Base-by-base conservation (phyloP, 2,113 vertebrate species). In the Paracanthobrama guichenoti region DNA sequence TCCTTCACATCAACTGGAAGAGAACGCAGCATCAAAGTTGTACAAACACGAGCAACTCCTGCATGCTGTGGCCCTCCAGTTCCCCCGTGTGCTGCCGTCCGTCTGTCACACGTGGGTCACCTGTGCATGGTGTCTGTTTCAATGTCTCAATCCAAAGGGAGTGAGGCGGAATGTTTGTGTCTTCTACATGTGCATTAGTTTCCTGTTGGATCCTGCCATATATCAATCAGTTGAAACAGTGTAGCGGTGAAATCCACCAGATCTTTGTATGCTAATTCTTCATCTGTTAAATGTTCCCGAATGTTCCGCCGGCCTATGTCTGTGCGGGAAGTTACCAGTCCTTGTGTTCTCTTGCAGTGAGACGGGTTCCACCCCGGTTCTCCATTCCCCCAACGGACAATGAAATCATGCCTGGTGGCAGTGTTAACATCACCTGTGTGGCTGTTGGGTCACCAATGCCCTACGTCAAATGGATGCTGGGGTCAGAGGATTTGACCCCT, bases 401-500 rank as follows among this genome's bases (percentile, higher is more conserved):
- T 89, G 98, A 99, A 94, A 99, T 99, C 90, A 99, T 99, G 98
- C 98, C 98, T 78, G 98, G 98, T 66, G 98, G 98, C 90, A 99
- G 97, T 79, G 98, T 99, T 83, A 99, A 99, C 93, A 99, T 99
- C 92, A 99, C 98, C 10, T 99, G 98, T 86, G 98, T 99, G 92
- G 98, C 98, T 0, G 98, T 99, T 90, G 98, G 98, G 62, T 99
- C 98, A 79, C 98, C 98, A 84, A 99, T 99, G 98, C 98, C 98
- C 46, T 99, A 99, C 87, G 98, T 99, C 86, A 99, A 99, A 90
- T 99, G 98, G 98, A 99, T 99, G 98, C 93, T 99, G 83, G 98
- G 98, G 53, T 96, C 98, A 1, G 98, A 99, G 91, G 98, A 99
- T 92, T 93, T 99, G 87, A 99, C 98, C 50, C 98, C 98, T 28